Evolutionary conservation across 2,888 invertebrate genomes (phyloP), one percentile per base, ranked within the genome.

Genomic region (Argynnis bischoffii): DNA sequence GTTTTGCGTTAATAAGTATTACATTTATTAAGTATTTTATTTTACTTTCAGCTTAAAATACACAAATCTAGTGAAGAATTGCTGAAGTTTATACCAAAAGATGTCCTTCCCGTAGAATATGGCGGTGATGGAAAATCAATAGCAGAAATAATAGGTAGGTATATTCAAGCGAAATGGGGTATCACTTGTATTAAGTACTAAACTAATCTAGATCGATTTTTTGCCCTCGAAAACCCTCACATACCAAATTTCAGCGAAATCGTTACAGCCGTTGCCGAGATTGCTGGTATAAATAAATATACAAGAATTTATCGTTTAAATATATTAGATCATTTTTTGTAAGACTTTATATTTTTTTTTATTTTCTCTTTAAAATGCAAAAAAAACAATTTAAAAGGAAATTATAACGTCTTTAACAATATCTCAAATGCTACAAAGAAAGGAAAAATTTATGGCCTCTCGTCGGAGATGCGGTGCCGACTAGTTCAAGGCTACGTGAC

Each of bases 21-120:
- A 26, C 46, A 50, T 48, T 15, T 14, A 18, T 31, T 11, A 56
- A 18, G 5, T 15, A 51, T 69, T 18, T 67, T 35, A 57, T 51
- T 56, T 55, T 46, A 6, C 60, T 87, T 91, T 76, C 82, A 95
- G 94, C 75, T 95, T 46, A 90, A 84, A 81, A 87, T 95, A 16
- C 94, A 95, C 74, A 93, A 94, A 75, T 82, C 81, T 64, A 76
- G 88, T 65, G 93, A 94, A 0, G 93, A 94, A 11, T 86, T 96
- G 46, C 85, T 93, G 69, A 85, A 94, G 67, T 78, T 89, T 54
- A 85, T 96, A 51, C 94, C 95, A 0, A 92, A 90, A 74, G 92
- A 93, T 63, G 87, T 94, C 55, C 82, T 96, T 65, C 96, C 96
- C 0, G 80, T 82, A 53, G 95, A 96, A 80, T 96, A 95, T 77